phyloP scores from a whole-genome alignment of 2,113 vertebrate genomes.

The Apistogramma diplotaenia region DNA sequence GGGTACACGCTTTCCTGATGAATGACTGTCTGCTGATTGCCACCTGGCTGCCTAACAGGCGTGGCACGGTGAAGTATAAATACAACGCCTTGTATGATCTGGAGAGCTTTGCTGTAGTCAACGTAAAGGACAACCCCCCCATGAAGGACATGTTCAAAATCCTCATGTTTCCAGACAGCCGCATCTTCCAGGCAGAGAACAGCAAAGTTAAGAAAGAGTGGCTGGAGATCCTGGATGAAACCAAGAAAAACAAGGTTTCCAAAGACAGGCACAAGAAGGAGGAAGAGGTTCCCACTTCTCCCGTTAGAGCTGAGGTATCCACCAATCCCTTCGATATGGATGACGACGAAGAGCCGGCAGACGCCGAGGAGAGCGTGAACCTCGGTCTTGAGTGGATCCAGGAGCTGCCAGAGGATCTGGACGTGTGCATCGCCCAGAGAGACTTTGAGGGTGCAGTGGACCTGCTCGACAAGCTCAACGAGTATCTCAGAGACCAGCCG shows the following conservation, averaged over 20 bases:
- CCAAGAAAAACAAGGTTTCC: conserved; percentile 88
- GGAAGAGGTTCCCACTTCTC: conserved; percentile 77
- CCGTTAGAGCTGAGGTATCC: conserved; percentile 72
- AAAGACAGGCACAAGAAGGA: conserved; percentile 85
- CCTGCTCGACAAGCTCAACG: conserved; percentile 90
- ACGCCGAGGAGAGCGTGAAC: conserved; percentile 81
- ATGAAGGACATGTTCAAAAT: conserved; percentile 99
- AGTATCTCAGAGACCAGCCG: conserved; percentile 86
- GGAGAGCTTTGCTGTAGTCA: conserved; percentile 92
- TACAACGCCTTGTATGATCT: conserved; percentile 91
- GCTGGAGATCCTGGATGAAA: conserved; percentile 94
- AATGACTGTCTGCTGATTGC: conserved; percentile 95
- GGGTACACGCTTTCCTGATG: conserved; percentile 96
- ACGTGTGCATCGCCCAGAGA: conserved; percentile 95
- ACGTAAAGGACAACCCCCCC: conserved; percentile 96
- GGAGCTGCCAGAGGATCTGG: conserved; percentile 94
- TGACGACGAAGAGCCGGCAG: conserved; percentile 60
- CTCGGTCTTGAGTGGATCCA: conserved; percentile 94
- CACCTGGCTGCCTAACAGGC: conserved; percentile 88
- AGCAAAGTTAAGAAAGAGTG: conserved; percentile 98
- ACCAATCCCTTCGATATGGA: conserved; percentile 86
- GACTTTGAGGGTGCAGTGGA: conserved; percentile 98
- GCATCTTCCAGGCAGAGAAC: conserved; percentile 98
- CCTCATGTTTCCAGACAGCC: conserved; percentile 96
- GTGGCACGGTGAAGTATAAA: conserved; percentile 86